Conservation (phyloP, 2,797 vertebrate species). For the Sorex maritimensis region DNA sequence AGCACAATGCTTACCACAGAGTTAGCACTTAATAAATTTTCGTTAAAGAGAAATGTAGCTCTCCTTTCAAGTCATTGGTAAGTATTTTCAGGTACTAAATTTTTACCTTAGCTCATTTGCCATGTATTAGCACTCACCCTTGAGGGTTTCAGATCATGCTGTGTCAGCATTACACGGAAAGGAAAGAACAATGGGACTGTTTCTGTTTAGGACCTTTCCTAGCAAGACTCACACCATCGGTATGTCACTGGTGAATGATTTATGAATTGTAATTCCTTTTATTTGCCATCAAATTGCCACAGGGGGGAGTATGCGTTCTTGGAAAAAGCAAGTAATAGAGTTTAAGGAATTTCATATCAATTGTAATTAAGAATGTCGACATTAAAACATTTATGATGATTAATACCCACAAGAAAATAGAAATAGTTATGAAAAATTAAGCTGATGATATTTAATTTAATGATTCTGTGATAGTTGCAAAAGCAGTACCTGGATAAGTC, state of each 20-base stretch:
- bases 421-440: constrained; percentile 43
- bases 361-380: constrained; percentile 27
- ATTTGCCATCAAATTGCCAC: constrained; percentile 83
- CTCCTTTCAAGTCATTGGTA: constrained; percentile 28
- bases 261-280: background rate
- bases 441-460: background rate
- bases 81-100: constrained; percentile 66
- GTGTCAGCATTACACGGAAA: constrained; percentile 39
- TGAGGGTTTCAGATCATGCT: background rate
- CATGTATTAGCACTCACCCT: background rate
- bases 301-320: constrained; percentile 88
- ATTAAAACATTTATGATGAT: constrained; percentile 19
- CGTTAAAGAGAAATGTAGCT: constrained; percentile 23
- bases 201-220: background rate
- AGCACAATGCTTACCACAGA: background rate
- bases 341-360: constrained; percentile 53
- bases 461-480: constrained; percentile 39
- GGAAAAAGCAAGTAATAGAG: constrained; percentile 71
- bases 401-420: constrained; percentile 19
- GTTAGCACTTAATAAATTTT: constrained; percentile 19
- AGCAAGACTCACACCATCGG: constrained; percentile 20
- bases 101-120: constrained; percentile 47
- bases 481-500: constrained; percentile 11
- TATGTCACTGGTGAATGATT: constrained; percentile 62
- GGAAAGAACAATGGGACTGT: constrained; percentile 47